Evolutionary conservation across 1,140 invertebrate genomes (phyloP), one percentile per base, ranked within the genome.

Genomic region (Globodera rostochiensis): DNA sequence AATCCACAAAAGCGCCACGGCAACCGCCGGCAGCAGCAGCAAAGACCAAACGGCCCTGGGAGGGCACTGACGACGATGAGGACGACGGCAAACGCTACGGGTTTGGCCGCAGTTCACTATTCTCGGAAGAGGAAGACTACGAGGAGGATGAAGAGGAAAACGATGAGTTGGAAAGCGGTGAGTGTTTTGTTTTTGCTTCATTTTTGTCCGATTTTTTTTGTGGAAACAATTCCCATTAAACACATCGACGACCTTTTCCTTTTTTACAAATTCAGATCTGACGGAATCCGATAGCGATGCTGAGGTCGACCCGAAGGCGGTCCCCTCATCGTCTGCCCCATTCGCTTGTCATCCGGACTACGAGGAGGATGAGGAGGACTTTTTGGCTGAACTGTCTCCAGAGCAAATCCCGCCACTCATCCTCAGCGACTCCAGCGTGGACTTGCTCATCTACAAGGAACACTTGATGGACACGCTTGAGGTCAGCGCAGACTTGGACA

Each of bases 371-470:
- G 70, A 21, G 13, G 76, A 36, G 47, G 49, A 36, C 6, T 45
- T 67, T 19, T 45, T 15, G 9, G 73, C 57, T 19, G 50, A 84
- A 50, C n/a, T 79, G 7, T 15, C 73, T 13, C 7, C 13, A 3
- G 85, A 84, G 3, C 47, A 74, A 47, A 80, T 85, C 9, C 84
- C 84, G 36, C 9, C 69, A 47, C 70, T 85, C 60, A 13, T 45
- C 6, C 71, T 85, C 5, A 84, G 84, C 8, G 57, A 73, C 9
- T 69, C 74, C 7, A 86, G 85, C 73, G 66, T 66, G 45, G 84
- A 85, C 73, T 79, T 85, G 49, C 83, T 85, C 57, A 67, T 85
- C 74, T 80, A 85, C 21, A 80, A 67, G 15, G 82, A 85, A 11
- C 77, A 74, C 47, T 49, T 85, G 8, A 74, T 85, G 53, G 66